A percentile compares a stretch with the other conserved stretches of the same genome.
Conservation (phyloP, 2,113 vertebrate genomes). For the Dipodomys ordii region DNA sequence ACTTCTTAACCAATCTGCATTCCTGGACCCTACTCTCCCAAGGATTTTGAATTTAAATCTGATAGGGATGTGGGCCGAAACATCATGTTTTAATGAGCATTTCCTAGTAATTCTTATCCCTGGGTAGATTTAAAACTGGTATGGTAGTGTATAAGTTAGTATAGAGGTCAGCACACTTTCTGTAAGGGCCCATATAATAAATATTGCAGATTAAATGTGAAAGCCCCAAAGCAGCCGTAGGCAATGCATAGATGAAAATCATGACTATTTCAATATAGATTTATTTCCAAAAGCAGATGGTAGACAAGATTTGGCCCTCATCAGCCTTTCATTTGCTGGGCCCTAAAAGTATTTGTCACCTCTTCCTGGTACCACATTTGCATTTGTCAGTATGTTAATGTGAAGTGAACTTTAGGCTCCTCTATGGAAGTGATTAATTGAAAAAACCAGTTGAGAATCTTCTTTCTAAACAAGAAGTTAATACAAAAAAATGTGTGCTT, state of each 20-base stretch:
- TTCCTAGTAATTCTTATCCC: conserved; percentile 39
- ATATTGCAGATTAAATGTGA: not conserved
- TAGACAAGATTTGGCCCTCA: not conserved
- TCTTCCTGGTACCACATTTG: not conserved
- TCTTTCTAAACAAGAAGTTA: too few species aligned
- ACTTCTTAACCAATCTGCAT: conserved; percentile 56
- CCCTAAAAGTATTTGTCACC: not conserved
- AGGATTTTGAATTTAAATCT: conserved; percentile 19
- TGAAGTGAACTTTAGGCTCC: not conserved
- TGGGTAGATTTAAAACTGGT: conserved; percentile 31
- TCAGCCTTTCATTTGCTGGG: not conserved
- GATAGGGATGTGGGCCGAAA: not conserved
- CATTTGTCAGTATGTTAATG: conserved; percentile 41
- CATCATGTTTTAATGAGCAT: conserved; percentile 35
- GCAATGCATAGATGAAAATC: not conserved
- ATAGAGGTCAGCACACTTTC: not conserved
- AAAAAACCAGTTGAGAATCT: too few species aligned
- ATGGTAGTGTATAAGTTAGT: conserved; percentile 15
- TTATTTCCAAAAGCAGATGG: conserved; percentile 32
- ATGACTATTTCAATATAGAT: conserved; percentile 10
- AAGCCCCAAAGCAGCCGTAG: conserved; percentile 3
- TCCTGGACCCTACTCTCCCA: conserved; percentile 1
- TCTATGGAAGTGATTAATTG: too few species aligned
- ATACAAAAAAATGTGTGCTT: too few species aligned
- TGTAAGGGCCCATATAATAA: conserved; percentile 37